A percentile compares a stretch with the other conserved stretches of the same genome.
Conservation (phyloP, 2,113 vertebrate species). For the Zosterops hypoxanthus region DNA sequence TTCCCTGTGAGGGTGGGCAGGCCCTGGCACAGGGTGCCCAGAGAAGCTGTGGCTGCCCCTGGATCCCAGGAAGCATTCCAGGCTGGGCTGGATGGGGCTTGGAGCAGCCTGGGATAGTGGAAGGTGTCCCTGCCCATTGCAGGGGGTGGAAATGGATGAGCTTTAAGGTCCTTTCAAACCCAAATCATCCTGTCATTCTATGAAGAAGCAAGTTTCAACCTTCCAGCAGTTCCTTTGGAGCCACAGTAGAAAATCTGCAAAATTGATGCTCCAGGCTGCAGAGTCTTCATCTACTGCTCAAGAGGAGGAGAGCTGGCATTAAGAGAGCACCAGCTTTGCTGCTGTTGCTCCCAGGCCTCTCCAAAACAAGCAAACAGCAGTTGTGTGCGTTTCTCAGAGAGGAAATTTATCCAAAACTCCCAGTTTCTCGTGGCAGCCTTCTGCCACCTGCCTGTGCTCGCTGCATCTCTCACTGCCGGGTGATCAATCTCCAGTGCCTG, state of each 20-base stretch:
- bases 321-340: neutral
- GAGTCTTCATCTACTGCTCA: neutral
- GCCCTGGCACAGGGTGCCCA: neutral
- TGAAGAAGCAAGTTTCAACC: neutral
- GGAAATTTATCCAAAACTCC: neutral
- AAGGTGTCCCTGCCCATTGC: neutral
- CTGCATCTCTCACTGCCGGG: neutral
- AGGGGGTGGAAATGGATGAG: neutral
- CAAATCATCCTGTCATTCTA: neutral
- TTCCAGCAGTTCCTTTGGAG: neutral
- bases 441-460: conserved; percentile 35
- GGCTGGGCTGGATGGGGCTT: neutral
- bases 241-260: neutral
- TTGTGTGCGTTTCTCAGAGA: neutral
- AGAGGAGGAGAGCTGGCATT: neutral
- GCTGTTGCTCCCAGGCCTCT: neutral
- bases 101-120: neutral
- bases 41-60: neutral
- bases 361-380: neutral
- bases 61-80: neutral
- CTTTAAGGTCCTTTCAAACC: neutral
- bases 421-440: neutral
- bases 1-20: neutral
- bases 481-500: neutral
- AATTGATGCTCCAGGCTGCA: neutral